Evolutionary conservation across 2,113 vertebrate species (phyloP).

Genomic region (Sapayoa aenigma): DNA sequence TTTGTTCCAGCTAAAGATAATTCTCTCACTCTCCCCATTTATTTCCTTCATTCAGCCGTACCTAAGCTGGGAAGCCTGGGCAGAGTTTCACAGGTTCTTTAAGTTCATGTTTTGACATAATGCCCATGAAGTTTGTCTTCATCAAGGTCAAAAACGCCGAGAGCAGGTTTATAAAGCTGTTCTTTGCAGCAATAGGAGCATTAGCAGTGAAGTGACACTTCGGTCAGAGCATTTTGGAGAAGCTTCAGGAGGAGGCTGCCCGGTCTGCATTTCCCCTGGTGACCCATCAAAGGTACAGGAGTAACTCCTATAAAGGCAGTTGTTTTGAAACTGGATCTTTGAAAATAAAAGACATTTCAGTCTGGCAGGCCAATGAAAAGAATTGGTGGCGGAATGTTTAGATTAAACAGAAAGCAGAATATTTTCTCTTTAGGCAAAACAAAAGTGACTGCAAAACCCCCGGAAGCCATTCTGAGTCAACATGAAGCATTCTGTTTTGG

Average conservation of each 20-base stretch:
- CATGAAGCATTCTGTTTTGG: constrained; percentile 34
- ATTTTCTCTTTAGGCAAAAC: constrained; percentile 59
- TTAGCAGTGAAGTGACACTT: neutral
- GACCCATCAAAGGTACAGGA: neutral
- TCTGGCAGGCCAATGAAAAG: constrained; percentile 23
- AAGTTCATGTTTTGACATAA: neutral
- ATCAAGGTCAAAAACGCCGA: neutral
- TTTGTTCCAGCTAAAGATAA: neutral
- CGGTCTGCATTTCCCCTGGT: neutral
- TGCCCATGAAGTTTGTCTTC: neutral
- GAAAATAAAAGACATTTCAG: constrained; percentile 11
- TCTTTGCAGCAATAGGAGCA: neutral
- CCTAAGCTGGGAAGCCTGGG: neutral
- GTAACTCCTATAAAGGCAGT: neutral
- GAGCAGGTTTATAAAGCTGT: neutral
- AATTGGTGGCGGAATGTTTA: constrained; percentile 10
- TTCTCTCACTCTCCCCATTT: neutral
- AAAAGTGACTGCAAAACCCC: constrained; percentile 29
- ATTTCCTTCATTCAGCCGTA: neutral
- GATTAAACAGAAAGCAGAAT: constrained; percentile 39
- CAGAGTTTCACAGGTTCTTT: neutral
- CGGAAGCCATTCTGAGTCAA: constrained; percentile 48
- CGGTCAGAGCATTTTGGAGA: neutral
- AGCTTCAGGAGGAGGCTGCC: neutral
- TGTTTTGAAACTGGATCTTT: neutral